Evolutionary conservation across 2,888 invertebrate species (phyloP), one percentile per base, ranked within the genome.

Genomic region (Aromia moschata): DNA sequence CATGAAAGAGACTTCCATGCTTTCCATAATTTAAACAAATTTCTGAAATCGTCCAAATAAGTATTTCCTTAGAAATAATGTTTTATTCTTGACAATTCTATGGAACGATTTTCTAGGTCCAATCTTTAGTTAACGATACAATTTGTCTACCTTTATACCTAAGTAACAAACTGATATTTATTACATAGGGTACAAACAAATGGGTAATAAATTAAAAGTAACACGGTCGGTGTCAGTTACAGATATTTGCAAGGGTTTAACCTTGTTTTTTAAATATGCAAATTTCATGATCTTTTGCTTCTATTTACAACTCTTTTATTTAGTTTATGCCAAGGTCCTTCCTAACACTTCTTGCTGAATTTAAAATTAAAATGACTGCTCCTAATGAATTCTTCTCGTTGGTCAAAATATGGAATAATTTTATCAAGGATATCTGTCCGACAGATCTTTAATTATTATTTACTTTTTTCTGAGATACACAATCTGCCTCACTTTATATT

Each of bases 231-330:
- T 62, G 68, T 64, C 65, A 65, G 51, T 43, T 51, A 55, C 60
- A 55, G 59, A 56, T 59, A 61, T 65, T 68, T 61, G 68, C 65
- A 64, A 61, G 57, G 61, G 65, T 65, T 62, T 57, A 60, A 58
- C 65, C 65, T 68, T 64, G 62, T 56, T 64, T 64, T 25, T 53
- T 58, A 51, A 54, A 33, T 41, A 67, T 65, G 67, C 65, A 60
- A 67, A 67, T 64, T 61, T 54, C 38, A 30, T 52, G 12, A 15
- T 53, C 46, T 51, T 41, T 47, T 36, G 53, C 53, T 45, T 61
- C 43, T 17, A 55, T 64, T 62, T 65, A 60, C 60, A 65, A 63
- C 58, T 63, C 61, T 53, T 65, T 51, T 49, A 53, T 54, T 31
- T 15, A 49, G 43, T 53, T 36, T 14, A 52, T 56, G 31, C 45